Percentiles rank a stretch among this genome's conserved stretches.
Evolutionary conservation across 2,888 invertebrate species (phyloP).

Genomic region (Ochropleura leucogaster): DNA sequence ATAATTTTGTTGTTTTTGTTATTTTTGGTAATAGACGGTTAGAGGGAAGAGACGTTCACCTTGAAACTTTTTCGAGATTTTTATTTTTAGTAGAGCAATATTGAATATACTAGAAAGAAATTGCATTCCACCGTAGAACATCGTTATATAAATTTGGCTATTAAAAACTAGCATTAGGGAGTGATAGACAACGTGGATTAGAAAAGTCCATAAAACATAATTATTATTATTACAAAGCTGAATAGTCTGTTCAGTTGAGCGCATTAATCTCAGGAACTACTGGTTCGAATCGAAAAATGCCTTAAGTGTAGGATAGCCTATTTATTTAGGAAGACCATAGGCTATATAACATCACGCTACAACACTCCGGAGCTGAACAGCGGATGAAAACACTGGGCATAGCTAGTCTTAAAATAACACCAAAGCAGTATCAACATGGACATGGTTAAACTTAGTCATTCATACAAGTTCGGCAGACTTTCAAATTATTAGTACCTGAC

Average conservation of each 20-base stretch:
- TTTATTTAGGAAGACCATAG: no score
- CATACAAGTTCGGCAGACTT: no score
- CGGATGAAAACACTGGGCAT: no score
- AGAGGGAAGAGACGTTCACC: background rate
- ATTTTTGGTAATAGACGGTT: background rate
- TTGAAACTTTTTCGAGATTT: background rate
- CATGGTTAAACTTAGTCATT: background rate
- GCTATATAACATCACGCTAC: no score
- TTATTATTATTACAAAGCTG: no score
- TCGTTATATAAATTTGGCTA: background rate
- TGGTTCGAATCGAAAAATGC: no score
- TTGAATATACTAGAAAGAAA: background rate
- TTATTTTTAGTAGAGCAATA: background rate
- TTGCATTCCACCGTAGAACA: background rate
- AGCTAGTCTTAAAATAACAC: background rate
- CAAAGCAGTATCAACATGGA: background rate
- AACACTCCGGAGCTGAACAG: no score
- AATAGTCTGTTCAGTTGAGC: no score
- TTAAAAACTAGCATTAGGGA: background rate
- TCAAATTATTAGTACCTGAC: constrained; percentile 23
- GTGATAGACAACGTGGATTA: background rate
- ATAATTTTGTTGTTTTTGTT: background rate
- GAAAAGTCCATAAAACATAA: background rate
- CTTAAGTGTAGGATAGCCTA: no score
- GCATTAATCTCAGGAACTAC: no score